Evolutionary conservation across 2,797 vertebrate species (phyloP).

Genomic region (Sarcoramphus papa): DNA sequence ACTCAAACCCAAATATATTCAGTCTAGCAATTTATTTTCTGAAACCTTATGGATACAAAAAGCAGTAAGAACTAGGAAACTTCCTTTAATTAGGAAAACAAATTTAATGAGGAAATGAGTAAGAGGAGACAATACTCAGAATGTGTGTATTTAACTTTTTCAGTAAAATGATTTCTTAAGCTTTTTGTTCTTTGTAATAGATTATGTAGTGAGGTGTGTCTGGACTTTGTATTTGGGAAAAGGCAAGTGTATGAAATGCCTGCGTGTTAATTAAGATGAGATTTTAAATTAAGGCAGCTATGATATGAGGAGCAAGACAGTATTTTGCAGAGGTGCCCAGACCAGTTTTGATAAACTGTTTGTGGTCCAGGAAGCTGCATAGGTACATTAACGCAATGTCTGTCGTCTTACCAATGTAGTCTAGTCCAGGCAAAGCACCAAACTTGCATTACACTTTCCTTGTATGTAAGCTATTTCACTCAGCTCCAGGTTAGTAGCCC

Average conservation of each 20-base stretch:
- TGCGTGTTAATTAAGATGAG: background rate
- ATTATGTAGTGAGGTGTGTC: background rate
- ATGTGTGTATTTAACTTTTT: background rate
- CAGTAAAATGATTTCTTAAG: background rate
- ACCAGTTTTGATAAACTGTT: background rate
- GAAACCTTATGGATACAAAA: background rate
- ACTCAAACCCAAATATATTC: background rate
- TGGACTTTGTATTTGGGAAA: background rate
- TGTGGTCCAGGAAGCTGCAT: background rate
- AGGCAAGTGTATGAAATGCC: background rate
- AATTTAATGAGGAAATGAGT: background rate
- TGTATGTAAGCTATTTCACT: background rate
- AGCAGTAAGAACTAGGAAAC: background rate
- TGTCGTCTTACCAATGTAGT: background rate
- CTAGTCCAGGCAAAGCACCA: background rate
- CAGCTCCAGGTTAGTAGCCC: background rate
- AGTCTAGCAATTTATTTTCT: background rate
- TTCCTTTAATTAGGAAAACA: background rate
- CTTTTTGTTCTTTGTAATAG: background rate
- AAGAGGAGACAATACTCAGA: background rate
- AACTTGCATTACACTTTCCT: fast-evolving
- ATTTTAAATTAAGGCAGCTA: background rate
- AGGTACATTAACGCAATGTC: background rate
- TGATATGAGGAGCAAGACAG: background rate
- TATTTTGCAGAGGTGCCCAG: background rate